phyloP scores from a whole-genome alignment of 2,797 vertebrate genomes.

The Pseudopleuronectes americanus region DNA sequence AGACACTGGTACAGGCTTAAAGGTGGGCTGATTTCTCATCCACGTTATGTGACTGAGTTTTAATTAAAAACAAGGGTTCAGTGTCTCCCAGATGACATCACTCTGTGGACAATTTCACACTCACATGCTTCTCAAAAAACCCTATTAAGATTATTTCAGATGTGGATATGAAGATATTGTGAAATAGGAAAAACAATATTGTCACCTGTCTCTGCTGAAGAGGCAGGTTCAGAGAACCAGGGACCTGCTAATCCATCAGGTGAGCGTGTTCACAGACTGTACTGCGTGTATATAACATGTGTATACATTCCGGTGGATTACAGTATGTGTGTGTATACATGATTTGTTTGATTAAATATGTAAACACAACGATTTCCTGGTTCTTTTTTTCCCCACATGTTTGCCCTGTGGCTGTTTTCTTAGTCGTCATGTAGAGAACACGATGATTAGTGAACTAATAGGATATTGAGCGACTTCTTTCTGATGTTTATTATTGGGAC shows the following conservation, averaged over 20 bases:
- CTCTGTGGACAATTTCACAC: constrained; percentile 71
- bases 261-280: not conserved
- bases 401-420: not conserved
- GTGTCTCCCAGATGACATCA: constrained; percentile 67
- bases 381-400: not conserved
- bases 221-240: constrained; percentile 9
- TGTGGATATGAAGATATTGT: constrained; percentile 53
- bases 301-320: not conserved
- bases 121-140: constrained; percentile 56
- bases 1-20: constrained; percentile 54
- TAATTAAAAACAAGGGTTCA: constrained; percentile 74
- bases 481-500: not conserved
- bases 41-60: constrained; percentile 60
- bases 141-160: constrained; percentile 62
- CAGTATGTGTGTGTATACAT: not conserved
- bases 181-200: constrained; percentile 2
- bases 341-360: constrained; percentile 6
- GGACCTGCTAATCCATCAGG: constrained; percentile 14
- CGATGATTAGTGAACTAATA: constrained; percentile 7
- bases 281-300: not conserved
- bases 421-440: not conserved
- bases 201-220: constrained; percentile 30
- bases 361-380: not conserved
- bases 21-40: constrained; percentile 55
- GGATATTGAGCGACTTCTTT: not conserved